Percentiles rank a stretch among this genome's conserved stretches.
These are phyloP conservation scores for Alauda arvensis DNA, from an alignment of 2,797 vertebrate species.

Conservation along the genomic window DNA sequence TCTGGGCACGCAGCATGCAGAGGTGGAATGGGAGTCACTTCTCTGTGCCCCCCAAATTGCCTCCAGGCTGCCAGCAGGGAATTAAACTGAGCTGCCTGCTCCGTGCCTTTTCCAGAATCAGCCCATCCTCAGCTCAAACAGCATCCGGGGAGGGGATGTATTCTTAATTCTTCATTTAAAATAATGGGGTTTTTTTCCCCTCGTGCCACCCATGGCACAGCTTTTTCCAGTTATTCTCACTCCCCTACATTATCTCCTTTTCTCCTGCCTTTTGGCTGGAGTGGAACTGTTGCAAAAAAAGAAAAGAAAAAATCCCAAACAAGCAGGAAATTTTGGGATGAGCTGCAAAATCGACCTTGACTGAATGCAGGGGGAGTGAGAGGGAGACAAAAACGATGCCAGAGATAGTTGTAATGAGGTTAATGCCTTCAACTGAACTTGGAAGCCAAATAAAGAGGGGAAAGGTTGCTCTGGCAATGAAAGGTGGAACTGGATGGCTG, in stretches of 20 bases:
- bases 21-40: background rate
- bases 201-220: background rate
- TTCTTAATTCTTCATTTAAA: background rate
- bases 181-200: background rate
- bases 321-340: background rate
- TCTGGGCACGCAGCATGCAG: accelerated
- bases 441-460: slow-evolving; percentile 10
- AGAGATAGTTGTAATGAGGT: slow-evolving; percentile 4
- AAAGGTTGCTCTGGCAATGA: slow-evolving; percentile 9
- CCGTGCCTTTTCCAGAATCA: background rate
- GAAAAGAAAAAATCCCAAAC: background rate
- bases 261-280: background rate
- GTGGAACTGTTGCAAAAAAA: background rate
- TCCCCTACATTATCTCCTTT: background rate
- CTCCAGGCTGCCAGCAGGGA: background rate
- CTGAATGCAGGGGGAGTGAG: background rate
- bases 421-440: slow-evolving; percentile 31
- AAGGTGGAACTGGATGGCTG: background rate
- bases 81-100: background rate
- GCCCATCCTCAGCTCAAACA: background rate
- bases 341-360: background rate
- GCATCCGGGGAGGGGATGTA: accelerated
- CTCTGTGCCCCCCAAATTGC: background rate
- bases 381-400: accelerated
- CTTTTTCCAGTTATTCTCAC: background rate